Evolutionary conservation across 2,113 vertebrate genomes (phyloP).

Genomic region (Panthera uncia): DNA sequence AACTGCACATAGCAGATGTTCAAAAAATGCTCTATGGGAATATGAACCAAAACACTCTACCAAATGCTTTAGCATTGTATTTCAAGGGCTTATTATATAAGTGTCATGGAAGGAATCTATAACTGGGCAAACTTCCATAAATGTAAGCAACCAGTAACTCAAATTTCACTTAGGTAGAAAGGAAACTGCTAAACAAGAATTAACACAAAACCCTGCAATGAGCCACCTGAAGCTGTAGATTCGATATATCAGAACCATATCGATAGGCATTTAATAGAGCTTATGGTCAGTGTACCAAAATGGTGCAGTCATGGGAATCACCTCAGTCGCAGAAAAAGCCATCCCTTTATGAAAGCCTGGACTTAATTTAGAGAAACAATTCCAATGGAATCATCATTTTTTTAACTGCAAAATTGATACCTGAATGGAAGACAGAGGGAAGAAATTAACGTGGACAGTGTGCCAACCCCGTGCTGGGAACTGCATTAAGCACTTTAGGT

Average conservation of each 20-base stretch:
- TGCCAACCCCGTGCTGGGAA: neutral
- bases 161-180: neutral
- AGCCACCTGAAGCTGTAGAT: neutral
- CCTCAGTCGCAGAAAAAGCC: neutral
- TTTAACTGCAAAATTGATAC: neutral
- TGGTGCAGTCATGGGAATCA: neutral
- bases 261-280: neutral
- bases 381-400: neutral
- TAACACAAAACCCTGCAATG: neutral
- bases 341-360: neutral
- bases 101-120: neutral
- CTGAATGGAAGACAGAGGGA: neutral
- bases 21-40: neutral
- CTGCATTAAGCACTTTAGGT: neutral
- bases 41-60: neutral
- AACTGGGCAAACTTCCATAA: neutral
- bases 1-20: neutral
- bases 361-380: neutral
- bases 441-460: neutral
- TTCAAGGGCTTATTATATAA: neutral
- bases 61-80: neutral
- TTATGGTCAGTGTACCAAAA: neutral
- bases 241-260: neutral
- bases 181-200: conserved; percentile 38
- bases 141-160: neutral